A percentile compares a stretch with the other conserved stretches of the same genome.
phyloP scores from a whole-genome alignment of 2,797 vertebrate species.

The Poecilia velifera region DNA sequence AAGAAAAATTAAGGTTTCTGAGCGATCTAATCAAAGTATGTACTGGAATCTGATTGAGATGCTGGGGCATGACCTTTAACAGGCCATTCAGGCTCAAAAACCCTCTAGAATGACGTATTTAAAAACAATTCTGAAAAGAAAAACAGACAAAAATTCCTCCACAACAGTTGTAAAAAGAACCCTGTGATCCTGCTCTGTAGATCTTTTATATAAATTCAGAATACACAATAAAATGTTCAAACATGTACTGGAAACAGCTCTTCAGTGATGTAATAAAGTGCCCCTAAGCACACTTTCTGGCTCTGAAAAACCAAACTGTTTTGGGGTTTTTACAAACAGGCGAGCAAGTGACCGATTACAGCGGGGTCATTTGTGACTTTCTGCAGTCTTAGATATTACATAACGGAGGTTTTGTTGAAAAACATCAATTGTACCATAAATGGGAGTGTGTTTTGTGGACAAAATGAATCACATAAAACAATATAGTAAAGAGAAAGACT shows the following conservation, averaged over 20 bases:
- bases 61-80: neutral
- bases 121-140: neutral
- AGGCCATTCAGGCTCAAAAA: neutral
- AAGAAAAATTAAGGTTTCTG: neutral
- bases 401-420: constrained; percentile 1
- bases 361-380: neutral
- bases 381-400: neutral
- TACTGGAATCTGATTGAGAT: neutral
- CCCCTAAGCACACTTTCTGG: neutral
- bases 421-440: neutral
- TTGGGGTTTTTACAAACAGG: neutral
- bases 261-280: neutral
- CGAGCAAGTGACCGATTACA: neutral
- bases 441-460: constrained; percentile 7
- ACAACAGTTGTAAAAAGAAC: neutral
- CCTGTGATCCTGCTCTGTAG: neutral
- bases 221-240: neutral
- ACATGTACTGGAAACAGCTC: neutral
- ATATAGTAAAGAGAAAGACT: constrained; percentile 56
- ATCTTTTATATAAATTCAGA: neutral
- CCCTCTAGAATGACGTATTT: neutral
- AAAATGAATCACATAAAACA: constrained; percentile 50
- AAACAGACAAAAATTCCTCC: neutral
- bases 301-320: neutral
- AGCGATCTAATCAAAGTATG: neutral